Base-by-base conservation (phyloP, 2,888 invertebrate species). In the Synergus japonicus region DNA sequence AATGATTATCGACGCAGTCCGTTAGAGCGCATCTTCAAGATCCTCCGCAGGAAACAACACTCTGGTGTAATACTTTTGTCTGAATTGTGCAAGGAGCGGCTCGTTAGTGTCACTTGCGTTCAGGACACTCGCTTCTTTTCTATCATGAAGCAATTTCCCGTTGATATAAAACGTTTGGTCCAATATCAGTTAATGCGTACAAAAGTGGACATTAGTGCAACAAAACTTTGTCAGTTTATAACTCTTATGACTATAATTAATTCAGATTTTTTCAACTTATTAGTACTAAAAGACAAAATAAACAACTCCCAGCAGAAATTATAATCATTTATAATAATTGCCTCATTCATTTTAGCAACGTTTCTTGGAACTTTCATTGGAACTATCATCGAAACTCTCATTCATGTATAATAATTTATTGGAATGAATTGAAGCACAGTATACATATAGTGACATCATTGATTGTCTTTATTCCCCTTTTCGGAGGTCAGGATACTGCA, bases 1-100 rank as follows among this genome's bases (percentile, higher is more conserved):
- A 67, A 46, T 67, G 46, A 67, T 67, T 67, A 67, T 67, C 46
- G 67, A 67, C 46, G 67, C 67, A 67, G 67, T 46, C 67, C 66
- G 66, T 66, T 66, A 66, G 41, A 41, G 41, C 8, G 18, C 66
- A 66, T 67, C n/a, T 67, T 67, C 44, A 44, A 67, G 67, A 67
- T 46, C 22, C 44, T 46, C 22, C 18, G n/a, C 18, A 46, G 67
- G 67, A 46, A 67, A 43, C n/a, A 67, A 43, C 44, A 18, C 67
- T 46, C 22, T 44, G 67, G 44, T 18, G 67, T 46, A 67, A 67
- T 22, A 67, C 67, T 67, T 67, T 67, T 46, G 44, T 67, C 67
- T 67, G 22, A 12, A 67, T 67, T 67, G 67, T 46, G 7, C 22
- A 67, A 67, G 67, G 46, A 67, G 43, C 67, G 67, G 67, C 67